Evolutionary conservation across 2,113 vertebrate genomes (phyloP).

Genomic region (Thalassarche chlororhynchos): DNA sequence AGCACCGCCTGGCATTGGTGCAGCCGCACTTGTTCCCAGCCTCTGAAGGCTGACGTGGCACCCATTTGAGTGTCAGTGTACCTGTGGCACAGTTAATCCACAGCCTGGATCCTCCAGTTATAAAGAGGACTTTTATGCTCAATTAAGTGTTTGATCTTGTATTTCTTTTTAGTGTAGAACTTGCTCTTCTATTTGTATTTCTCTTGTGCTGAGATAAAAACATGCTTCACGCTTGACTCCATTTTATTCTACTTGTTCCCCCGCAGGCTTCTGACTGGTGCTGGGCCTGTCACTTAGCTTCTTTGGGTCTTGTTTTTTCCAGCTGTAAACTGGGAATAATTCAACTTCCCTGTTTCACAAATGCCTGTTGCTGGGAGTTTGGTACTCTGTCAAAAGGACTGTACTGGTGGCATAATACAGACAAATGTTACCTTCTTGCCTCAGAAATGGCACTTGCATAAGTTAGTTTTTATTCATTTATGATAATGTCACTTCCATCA

Average conservation of each 20-base stretch:
- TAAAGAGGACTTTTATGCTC: background rate
- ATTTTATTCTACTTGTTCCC: background rate
- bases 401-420: background rate
- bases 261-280: background rate
- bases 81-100: background rate
- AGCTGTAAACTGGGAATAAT: background rate
- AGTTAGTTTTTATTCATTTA: background rate
- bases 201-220: background rate
- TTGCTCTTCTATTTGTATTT: background rate
- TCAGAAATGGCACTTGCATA: background rate
- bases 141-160: background rate
- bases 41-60: background rate
- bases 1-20: background rate
- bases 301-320: background rate
- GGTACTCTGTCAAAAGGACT: background rate
- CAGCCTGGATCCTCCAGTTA: background rate
- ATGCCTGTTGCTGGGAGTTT: fast-evolving
- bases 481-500: background rate
- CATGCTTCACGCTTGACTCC: background rate
- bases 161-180: background rate
- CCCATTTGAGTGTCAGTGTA: background rate
- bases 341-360: background rate
- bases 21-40: background rate
- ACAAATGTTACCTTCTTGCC: background rate
- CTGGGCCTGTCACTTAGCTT: background rate